phyloP scores from a whole-genome alignment of 2,113 vertebrate genomes.

The Garra rufa region DNA sequence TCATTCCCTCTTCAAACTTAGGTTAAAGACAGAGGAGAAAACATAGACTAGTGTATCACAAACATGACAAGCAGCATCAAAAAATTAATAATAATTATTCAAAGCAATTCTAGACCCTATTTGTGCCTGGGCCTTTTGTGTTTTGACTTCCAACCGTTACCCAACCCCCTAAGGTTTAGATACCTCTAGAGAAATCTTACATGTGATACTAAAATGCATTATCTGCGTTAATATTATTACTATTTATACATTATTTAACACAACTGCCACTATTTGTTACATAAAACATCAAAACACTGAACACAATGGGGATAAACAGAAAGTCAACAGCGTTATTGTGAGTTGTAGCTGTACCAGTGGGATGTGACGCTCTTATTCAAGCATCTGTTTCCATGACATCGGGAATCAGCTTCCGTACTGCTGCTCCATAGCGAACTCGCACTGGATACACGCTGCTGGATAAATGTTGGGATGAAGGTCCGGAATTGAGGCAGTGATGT shows the following conservation, averaged over 20 bases:
- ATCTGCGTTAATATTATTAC: background rate
- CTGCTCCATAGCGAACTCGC: background rate
- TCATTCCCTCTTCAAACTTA: slow-evolving; percentile 34
- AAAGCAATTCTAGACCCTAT: background rate
- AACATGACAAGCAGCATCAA: background rate
- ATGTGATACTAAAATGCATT: background rate
- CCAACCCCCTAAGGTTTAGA: background rate
- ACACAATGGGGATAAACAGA: background rate
- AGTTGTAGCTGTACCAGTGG: slow-evolving; percentile 18
- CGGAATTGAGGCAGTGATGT: background rate
- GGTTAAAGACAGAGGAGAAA: background rate
- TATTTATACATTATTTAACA: background rate
- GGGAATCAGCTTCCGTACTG: slow-evolving; percentile 1
- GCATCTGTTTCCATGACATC: slow-evolving; percentile 42
- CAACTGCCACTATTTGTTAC: background rate
- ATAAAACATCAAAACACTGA: background rate
- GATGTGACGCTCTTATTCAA: background rate
- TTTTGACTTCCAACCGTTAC: background rate
- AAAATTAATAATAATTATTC: background rate
- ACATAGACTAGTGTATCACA: background rate
- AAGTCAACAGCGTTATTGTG: background rate
- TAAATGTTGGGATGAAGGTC: background rate
- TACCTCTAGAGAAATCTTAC: background rate
- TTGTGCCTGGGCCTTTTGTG: background rate
- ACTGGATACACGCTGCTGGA: background rate